These are phyloP conservation scores for Clivina fossor DNA, from an alignment of 2,888 invertebrate genomes.

Conservation along the genomic window DNA sequence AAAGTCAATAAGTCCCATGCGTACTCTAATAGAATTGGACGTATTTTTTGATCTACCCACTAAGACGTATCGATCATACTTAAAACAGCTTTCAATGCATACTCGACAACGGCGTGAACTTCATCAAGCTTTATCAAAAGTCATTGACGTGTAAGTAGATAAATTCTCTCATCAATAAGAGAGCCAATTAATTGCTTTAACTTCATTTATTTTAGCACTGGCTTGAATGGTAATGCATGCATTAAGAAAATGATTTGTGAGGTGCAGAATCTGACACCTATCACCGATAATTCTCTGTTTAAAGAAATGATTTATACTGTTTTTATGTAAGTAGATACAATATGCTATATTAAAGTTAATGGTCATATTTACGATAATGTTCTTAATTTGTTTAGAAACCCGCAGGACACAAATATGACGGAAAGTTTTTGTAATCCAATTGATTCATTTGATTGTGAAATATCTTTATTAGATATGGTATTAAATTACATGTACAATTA, in stretches of 20 bases:
- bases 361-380: not conserved
- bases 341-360: not conserved
- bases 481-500: slow-evolving; percentile 16
- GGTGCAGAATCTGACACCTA: slow-evolving; percentile 58
- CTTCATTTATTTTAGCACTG: slow-evolving; percentile 54
- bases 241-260: slow-evolving; percentile 71
- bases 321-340: slow-evolving; percentile 58
- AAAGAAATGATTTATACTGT: slow-evolving; percentile 67
- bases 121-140: slow-evolving; percentile 49
- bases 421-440: slow-evolving; percentile 1
- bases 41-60: slow-evolving; percentile 58
- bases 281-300: slow-evolving; percentile 64
- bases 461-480: slow-evolving; percentile 14
- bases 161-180: too few relatives aligned
- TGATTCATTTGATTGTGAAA: slow-evolving; percentile 9
- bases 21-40: slow-evolving; percentile 61
- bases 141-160: slow-evolving; percentile 9
- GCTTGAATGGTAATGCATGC: slow-evolving; percentile 65
- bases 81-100: slow-evolving; percentile 47
- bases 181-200: not conserved
- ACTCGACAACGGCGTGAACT: slow-evolving; percentile 59
- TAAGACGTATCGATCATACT: slow-evolving; percentile 45
- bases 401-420: not conserved
- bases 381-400: slow-evolving; percentile 7
- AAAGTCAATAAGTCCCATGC: slow-evolving; percentile 61